Conservation (phyloP, 2,797 vertebrate genomes). For the Leptatherina wallacei region DNA sequence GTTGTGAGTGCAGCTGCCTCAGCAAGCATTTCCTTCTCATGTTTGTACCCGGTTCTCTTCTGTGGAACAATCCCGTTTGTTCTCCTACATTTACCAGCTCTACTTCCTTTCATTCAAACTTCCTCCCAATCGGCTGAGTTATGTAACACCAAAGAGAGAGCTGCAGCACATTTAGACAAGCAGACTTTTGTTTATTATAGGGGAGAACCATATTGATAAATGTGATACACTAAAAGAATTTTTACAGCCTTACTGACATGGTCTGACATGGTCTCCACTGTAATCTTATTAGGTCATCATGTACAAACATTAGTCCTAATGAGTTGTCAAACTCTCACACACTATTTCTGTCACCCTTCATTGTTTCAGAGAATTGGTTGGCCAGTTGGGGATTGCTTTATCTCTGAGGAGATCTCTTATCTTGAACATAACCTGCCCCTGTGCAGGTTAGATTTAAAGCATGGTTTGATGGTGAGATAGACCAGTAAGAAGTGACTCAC, state of each 20-base stretch:
- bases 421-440: not conserved
- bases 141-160: constrained; percentile 2
- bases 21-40: not conserved
- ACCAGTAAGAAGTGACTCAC: not conserved
- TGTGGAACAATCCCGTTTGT: not conserved
- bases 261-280: too few species aligned
- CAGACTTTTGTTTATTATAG: too few species aligned
- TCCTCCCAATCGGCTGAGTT: not conserved
- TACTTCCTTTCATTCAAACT: constrained; percentile 17
- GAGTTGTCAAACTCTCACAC: not conserved
- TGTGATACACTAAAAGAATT: too few species aligned
- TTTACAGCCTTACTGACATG: too few species aligned
- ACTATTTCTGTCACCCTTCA: not conserved
- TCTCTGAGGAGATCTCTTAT: not conserved
- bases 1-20: constrained; percentile 18
- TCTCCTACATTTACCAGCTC: constrained; percentile 7
- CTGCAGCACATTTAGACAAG: not conserved
- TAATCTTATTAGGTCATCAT: too few species aligned
- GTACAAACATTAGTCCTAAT: too few species aligned
- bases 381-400: not conserved
- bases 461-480: not conserved
- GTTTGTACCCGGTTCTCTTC: not conserved
- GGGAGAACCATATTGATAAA: too few species aligned
- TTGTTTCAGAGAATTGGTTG: not conserved
- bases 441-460: not conserved